These are phyloP conservation scores for Melanotaenia maccullochi DNA, from an alignment of 2,797 vertebrate genomes.

Conservation along the genomic window DNA sequence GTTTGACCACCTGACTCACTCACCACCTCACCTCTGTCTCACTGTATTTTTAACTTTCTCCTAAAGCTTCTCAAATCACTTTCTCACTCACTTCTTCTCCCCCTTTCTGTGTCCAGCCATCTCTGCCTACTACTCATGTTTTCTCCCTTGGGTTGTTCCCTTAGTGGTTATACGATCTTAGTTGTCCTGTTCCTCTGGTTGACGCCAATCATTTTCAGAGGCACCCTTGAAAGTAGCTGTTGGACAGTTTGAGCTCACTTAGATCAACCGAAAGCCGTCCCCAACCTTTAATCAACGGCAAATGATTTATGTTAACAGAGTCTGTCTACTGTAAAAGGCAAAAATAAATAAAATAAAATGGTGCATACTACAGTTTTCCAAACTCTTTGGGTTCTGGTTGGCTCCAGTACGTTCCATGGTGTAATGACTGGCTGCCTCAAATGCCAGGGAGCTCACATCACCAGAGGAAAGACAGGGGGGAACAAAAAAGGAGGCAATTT, in stretches of 20 bases:
- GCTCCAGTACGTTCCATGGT: slow-evolving; percentile 76
- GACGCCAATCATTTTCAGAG: slow-evolving; percentile 53
- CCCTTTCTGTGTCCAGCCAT: slow-evolving; percentile 40
- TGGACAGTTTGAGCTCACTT: slow-evolving; percentile 12
- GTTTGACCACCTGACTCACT: slow-evolving; percentile 71
- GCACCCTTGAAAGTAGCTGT: slow-evolving; percentile 34
- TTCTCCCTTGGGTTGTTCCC: slow-evolving; percentile 31
- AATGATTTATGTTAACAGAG: slow-evolving; percentile 35
- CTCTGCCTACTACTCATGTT: slow-evolving; percentile 38
- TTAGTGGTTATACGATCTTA: slow-evolving; percentile 37
- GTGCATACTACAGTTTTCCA: slow-evolving; percentile 53
- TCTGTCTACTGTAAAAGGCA: slow-evolving; percentile 45
- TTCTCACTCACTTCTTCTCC: slow-evolving; percentile 47
- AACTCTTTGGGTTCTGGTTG: slow-evolving; percentile 52
- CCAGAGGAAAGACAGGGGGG: slow-evolving; percentile 27
- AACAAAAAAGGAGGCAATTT: slow-evolving; percentile 25
- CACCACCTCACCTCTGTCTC: slow-evolving; percentile 62
- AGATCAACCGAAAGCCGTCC: slow-evolving; percentile 24
- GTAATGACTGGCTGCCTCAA: slow-evolving; percentile 78
- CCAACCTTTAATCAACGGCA: slow-evolving; percentile 32
- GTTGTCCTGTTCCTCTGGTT: slow-evolving; percentile 28
- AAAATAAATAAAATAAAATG: slow-evolving; percentile 54
- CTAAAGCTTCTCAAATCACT: slow-evolving; percentile 35
- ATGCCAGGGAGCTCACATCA: slow-evolving; percentile 81
- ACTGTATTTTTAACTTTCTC: slow-evolving; percentile 62